Base-by-base conservation (phyloP, 2,797 vertebrate genomes). In the Acropternis orthonyx region DNA sequence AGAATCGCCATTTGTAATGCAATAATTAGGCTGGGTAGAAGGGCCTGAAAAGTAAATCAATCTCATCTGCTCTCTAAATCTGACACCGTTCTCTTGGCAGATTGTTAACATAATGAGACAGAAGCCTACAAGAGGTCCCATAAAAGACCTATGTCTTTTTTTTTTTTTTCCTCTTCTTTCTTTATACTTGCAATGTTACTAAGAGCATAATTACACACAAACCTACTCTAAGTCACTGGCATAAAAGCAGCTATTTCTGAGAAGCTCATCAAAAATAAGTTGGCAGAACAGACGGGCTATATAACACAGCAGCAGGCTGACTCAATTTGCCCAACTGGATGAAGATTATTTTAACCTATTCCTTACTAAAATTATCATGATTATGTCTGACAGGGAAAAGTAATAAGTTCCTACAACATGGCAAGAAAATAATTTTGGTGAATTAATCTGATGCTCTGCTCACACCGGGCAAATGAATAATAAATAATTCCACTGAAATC, bases 1-100 rank as follows among this genome's bases (percentile, higher is more conserved):
- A 98, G 98, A 98, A 98, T 98, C 95, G 92, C 97, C 98, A 98
- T 99, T 99, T 99, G 98, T 98, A 98, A 98, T 88, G 90, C 97
- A 97, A 97, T 98, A 98, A 98, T 99, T 99, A 99, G 98, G 95
- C 98, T 98, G 98, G 97, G 97, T 98, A 98, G 98, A 98, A 98
- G 98, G 98, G 98, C 96, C 96, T 98, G 97, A 97, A 98, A 98
- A 98, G 98, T 98, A 99, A 99, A 99, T 98, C 98, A 97, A 98
- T 98, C 98, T 98, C 93, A 5, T 96, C 94, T 97, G 93, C 97
- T 98, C 96, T 97, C 71, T 61, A 96, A 95, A 97, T 98, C 98
- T 98, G 96, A 98, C 96, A 98, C 96, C 95, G 95, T 97, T 98
- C 96, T 97, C 96, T 95, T 85, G 95, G 94, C 97, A 97, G 96